Percentiles rank a stretch among this genome's conserved stretches.
Conservation (phyloP, 2,113 vertebrate genomes). For the Bujurquina vittata region DNA sequence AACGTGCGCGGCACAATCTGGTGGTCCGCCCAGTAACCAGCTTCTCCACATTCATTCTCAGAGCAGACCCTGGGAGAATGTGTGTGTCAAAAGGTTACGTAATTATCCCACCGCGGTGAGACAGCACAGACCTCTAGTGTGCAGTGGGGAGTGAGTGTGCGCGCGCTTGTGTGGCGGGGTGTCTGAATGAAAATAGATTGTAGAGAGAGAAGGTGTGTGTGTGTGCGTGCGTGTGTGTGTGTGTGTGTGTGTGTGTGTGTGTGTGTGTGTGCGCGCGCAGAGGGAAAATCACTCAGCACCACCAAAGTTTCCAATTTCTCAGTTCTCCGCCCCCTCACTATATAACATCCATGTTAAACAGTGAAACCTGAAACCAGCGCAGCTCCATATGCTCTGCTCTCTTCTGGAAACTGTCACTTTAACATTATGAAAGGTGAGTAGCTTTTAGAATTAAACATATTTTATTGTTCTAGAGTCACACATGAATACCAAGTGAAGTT, state of each 20-base stretch:
- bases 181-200: constrained; percentile 61
- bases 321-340: constrained; percentile 54
- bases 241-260: constrained; percentile 7
- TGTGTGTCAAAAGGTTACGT: constrained; percentile 78
- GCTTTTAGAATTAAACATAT: neutral
- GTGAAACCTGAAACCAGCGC: constrained; percentile 55
- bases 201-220: neutral
- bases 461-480: neutral
- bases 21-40: neutral
- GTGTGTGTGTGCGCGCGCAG: constrained; percentile 53
- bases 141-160: constrained; percentile 44
- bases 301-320: constrained; percentile 52
- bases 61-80: constrained; percentile 62
- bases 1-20: constrained; percentile 1
- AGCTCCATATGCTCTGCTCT: constrained; percentile 36
- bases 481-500: neutral
- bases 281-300: constrained; percentile 58
- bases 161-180: constrained; percentile 22
- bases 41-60: constrained; percentile 22
- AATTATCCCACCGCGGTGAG: constrained; percentile 73
- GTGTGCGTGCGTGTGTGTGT: constrained; percentile 62
- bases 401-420: constrained; percentile 23
- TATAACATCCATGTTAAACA: constrained; percentile 50
- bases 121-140: constrained; percentile 76
- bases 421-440: constrained; percentile 76